These are phyloP conservation scores for Sisyra terminalis DNA, from an alignment of 2,888 invertebrate genomes.

Conservation along the genomic window DNA sequence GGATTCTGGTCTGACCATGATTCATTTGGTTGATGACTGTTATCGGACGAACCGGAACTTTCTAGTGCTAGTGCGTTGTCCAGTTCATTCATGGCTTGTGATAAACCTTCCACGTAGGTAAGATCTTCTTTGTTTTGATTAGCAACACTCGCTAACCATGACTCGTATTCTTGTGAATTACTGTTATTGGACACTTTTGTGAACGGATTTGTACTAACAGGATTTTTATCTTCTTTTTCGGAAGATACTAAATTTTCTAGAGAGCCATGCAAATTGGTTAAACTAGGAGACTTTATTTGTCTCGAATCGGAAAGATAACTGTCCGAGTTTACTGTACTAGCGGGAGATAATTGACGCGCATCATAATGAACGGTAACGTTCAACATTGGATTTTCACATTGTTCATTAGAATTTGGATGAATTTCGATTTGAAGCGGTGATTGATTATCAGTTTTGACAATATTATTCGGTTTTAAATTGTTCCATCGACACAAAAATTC, in stretches of 20 bases:
- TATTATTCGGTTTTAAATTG: slow-evolving; percentile 45
- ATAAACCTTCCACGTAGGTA: slow-evolving; percentile 40
- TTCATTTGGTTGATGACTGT: slow-evolving; percentile 37
- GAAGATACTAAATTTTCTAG: slow-evolving; percentile 34
- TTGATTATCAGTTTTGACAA: slow-evolving; percentile 38
- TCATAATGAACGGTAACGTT: slow-evolving; percentile 1
- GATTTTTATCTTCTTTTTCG: slow-evolving; percentile 6
- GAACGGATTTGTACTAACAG: slow-evolving; percentile 1
- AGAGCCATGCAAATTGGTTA: slow-evolving; percentile 53
- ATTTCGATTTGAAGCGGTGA: slow-evolving; percentile 14
- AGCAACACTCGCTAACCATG: slow-evolving; percentile 41
- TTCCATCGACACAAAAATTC: slow-evolving; percentile 65
- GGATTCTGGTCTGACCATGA: slow-evolving; percentile 23
- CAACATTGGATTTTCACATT: not conserved
- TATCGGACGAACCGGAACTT: slow-evolving; percentile 39
- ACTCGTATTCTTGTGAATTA: slow-evolving; percentile 24
- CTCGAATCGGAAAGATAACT: slow-evolving; percentile 7
- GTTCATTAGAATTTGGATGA: not conserved
- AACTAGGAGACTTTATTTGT: slow-evolving; percentile 32
- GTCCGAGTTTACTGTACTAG: slow-evolving; percentile 6
- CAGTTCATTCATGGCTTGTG: slow-evolving; percentile 44
- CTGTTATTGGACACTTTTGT: not conserved
- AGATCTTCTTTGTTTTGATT: slow-evolving; percentile 40
- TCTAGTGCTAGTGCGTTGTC: slow-evolving; percentile 44
- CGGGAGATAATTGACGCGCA: slow-evolving; percentile 3